phyloP scores from a whole-genome alignment of 2,797 vertebrate genomes.

The Gobionotothen gibberifrons region DNA sequence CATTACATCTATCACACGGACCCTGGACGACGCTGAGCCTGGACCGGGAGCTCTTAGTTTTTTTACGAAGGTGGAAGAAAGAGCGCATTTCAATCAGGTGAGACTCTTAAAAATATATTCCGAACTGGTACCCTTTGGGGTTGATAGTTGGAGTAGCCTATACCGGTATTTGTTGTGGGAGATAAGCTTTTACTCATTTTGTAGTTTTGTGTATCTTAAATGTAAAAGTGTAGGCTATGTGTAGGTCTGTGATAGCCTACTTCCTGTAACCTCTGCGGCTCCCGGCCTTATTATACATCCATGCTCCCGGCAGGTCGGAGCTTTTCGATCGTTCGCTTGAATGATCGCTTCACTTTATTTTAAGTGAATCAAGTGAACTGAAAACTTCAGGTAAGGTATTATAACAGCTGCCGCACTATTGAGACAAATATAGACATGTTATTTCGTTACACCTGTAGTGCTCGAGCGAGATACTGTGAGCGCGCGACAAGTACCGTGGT shows the following conservation, averaged over 20 bases:
- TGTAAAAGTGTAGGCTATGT: not conserved
- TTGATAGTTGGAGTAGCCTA: not conserved
- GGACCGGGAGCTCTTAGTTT: not conserved
- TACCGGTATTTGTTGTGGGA: not conserved
- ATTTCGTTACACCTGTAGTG: not conserved
- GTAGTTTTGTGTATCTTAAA: not conserved
- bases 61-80: slow-evolving; percentile 5
- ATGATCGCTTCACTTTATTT: too few relatives aligned
- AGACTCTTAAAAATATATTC: not conserved
- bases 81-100: slow-evolving; percentile 22
- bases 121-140: not conserved
- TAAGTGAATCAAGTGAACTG: not conserved
- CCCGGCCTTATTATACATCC: too few relatives aligned
- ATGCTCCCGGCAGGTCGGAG: not conserved
- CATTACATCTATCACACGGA: not conserved
- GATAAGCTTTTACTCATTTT: not conserved
- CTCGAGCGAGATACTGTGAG: not conserved
- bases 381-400: not conserved
- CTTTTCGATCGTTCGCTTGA: too few relatives aligned
- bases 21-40: slow-evolving; percentile 1
- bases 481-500: not conserved
- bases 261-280: not conserved
- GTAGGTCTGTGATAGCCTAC: not conserved
- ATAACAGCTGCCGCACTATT: not conserved
- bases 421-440: too few relatives aligned